Base-by-base conservation (phyloP, 2,888 invertebrate species). In the Drosophila neotestacea region DNA sequence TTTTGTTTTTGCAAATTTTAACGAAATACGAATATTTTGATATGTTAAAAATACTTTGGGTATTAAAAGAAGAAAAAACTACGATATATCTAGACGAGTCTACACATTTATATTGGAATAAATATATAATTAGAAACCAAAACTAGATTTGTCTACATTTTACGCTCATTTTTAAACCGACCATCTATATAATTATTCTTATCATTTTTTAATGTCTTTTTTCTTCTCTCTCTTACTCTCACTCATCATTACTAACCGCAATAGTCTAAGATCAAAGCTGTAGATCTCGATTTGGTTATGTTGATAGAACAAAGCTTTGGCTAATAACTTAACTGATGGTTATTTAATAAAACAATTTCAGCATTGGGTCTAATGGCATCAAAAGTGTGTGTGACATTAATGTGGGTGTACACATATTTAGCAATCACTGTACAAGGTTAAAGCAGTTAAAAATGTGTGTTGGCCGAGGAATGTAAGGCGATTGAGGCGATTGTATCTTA, bases 391-490 rank as follows among this genome's bases (percentile, higher is more conserved):
- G 39, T 22, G 22, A 22, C 22, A 22, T 2, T 0, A 42, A 51
- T 51, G 10, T 46, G 22, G 47, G 55, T 51, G 63, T 56, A 60
- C 66, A 81, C 65, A 63, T 75, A 70, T 70, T 69, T 52, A 30
- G 78, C 60, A 77, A 73, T 72, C 67, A 59, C 13, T 48, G 51
- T 9, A 22, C 88, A 85, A 87, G 88, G 85, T 81, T 77, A 80
- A 27, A 22, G 62, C 72, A 61, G 80, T 82, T 78, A 77, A 79
- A 85, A 74, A 56, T 78, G 65, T 70, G 70, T 41, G 22, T 16
- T 16, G 32, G 30, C 4, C 9, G 32, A 34, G 32, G n/a, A 44
- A 42, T 55, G 44, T 50, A 70, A 73, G 62, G 69, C 58, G 79
- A 79, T 67, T 66, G 52, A 59, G 5, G 39, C 56, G 88, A 86